Evolutionary conservation across 2,888 invertebrate genomes (phyloP).

Genomic region (Eupithecia tripunctaria): DNA sequence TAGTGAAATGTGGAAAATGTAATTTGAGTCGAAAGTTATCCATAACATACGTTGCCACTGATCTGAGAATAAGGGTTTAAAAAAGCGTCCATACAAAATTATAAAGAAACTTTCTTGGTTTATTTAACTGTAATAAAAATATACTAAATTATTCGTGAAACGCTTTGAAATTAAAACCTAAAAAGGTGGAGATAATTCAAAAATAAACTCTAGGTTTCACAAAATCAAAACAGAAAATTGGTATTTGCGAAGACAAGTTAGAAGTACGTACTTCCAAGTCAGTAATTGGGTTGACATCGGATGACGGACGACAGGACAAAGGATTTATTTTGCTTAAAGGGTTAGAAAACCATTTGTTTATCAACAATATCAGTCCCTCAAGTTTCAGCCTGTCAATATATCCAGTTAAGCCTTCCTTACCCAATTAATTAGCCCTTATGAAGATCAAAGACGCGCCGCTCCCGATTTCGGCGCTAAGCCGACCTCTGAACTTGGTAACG

Average conservation of each 20-base stretch:
- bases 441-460: slow-evolving; percentile 76
- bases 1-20: background rate
- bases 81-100: background rate
- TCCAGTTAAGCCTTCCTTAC: slow-evolving; percentile 70
- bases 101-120: background rate
- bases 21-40: background rate
- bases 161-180: background rate
- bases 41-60: background rate
- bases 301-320: slow-evolving; percentile 13
- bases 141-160: background rate
- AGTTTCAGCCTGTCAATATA: slow-evolving; percentile 68
- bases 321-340: slow-evolving; percentile 33
- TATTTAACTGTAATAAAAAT: background rate
- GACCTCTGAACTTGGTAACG: slow-evolving; percentile 70
- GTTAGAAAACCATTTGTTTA: slow-evolving; percentile 47
- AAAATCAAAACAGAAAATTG: slow-evolving; percentile 3
- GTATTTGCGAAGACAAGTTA: slow-evolving; percentile 5
- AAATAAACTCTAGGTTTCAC: background rate
- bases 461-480: slow-evolving; percentile 68
- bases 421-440: slow-evolving; percentile 78
- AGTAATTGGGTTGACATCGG: slow-evolving; percentile 13
- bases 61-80: background rate
- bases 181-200: background rate
- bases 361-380: slow-evolving; percentile 58
- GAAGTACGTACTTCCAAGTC: slow-evolving; percentile 1